Conservation (phyloP, 2,113 vertebrate genomes). For the Thymallus thymallus region DNA sequence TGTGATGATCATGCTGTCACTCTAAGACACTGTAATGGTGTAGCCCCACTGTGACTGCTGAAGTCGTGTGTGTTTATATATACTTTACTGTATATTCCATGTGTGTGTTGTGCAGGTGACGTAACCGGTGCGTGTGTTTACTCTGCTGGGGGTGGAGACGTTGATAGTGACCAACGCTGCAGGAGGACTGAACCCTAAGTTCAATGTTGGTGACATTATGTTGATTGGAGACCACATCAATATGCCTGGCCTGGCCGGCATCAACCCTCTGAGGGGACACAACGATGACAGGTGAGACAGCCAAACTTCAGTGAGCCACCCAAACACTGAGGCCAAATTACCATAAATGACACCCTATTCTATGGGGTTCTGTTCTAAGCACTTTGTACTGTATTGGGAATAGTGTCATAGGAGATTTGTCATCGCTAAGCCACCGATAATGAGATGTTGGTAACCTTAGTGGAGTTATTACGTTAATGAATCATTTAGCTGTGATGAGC, state of each 20-base stretch:
- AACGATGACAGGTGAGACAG: neutral
- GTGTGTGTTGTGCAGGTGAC: slow-evolving; percentile 26
- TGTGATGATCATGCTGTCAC: slow-evolving; percentile 64
- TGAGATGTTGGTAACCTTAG: neutral
- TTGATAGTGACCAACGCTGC: slow-evolving; percentile 44
- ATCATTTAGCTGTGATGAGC: neutral
- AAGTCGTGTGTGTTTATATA: neutral
- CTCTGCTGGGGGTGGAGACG: slow-evolving; percentile 28
- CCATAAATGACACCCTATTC: too few relatives aligned
- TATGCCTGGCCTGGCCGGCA: slow-evolving; percentile 29
- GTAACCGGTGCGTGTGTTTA: slow-evolving; percentile 32
- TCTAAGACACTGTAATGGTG: slow-evolving; percentile 58
- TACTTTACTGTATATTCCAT: neutral
- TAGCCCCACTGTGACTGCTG: slow-evolving; percentile 51
- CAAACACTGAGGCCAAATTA: neutral
- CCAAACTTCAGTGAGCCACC: neutral
- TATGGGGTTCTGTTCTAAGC: too few relatives aligned
- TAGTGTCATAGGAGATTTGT: too few relatives aligned
- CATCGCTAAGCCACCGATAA: too few relatives aligned
- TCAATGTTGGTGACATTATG: slow-evolving; percentile 41
- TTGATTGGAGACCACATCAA: slow-evolving; percentile 35
- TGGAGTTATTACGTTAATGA: neutral
- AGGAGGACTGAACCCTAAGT: slow-evolving; percentile 28
- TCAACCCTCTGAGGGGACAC: slow-evolving; percentile 23
- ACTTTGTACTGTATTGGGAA: too few relatives aligned